A percentile compares a stretch with the other conserved stretches of the same genome.
Evolutionary conservation across 2,888 invertebrate species (phyloP).

Genomic region (Cantharis rustica): DNA sequence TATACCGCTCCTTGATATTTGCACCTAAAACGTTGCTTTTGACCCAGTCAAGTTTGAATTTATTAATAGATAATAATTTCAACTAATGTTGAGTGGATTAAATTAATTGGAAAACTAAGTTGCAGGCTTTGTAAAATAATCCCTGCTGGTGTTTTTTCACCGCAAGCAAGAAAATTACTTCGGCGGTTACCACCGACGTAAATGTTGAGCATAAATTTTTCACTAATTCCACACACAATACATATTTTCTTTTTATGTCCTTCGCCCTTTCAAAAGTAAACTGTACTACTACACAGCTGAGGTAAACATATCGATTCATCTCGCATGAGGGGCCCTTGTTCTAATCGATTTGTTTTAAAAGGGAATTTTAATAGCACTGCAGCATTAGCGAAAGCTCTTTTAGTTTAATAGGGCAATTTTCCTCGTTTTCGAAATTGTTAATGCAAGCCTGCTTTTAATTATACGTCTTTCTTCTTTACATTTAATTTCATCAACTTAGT

Average conservation of each 20-base stretch:
- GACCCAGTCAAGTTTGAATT: neutral
- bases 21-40: conserved; percentile 5
- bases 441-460: conserved; percentile 2
- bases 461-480: neutral
- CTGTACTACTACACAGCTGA: conserved; percentile 8
- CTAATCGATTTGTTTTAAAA: conserved; percentile 14
- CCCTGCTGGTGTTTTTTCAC: conserved; percentile 7
- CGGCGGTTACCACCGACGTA: conserved; percentile 6
- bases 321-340: conserved; percentile 4
- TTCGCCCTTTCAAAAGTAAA: conserved; percentile 1
- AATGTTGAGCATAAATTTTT: conserved; percentile 16
- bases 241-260: neutral
- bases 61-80: neutral
- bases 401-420: conserved; percentile 1
- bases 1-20: conserved; percentile 3
- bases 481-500: neutral
- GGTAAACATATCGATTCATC: conserved; percentile 17
- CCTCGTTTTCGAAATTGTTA: neutral
- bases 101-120: conserved; percentile 5
- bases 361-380: conserved; percentile 6
- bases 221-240: conserved; percentile 14
- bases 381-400: conserved; percentile 7
- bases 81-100: conserved; percentile 13
- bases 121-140: conserved; percentile 1
- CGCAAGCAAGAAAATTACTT: conserved; percentile 10